Base-by-base conservation (phyloP, 2,797 vertebrate species). In the Varecia variegata region DNA sequence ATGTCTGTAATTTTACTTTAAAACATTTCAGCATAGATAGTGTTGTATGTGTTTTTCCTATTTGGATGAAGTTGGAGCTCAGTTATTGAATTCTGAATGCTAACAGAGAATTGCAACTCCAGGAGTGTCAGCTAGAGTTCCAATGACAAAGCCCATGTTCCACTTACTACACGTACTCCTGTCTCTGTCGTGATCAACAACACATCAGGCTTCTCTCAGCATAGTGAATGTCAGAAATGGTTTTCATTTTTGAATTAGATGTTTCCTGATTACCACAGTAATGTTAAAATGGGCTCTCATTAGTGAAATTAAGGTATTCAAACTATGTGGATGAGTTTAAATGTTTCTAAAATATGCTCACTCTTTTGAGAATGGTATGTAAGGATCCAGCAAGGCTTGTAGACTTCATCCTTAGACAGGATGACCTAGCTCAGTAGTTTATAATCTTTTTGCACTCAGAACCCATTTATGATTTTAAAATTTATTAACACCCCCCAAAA, bases 81-180 rank as follows among this genome's bases (percentile, higher is more conserved):
- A 79, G 7, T 92, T 71, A 30, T 10, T 56, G 32, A 77, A n/a
- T 77, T 86, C 43, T 35, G 40, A 82, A 21, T 90, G 82, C 15
- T 87, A 47, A 23, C 0, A 10, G 4, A 4, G 20, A 68, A 32
- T 47, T 18, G 32, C n/a, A 52, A 35, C 18, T 92, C 14, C 67
- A 71, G 58, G 32, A 35, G 45, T 47, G 0, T 40, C 40, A 58
- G 23, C 11, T 54, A 15, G 27, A 17, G 27, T 14, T 85, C 35
- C 45, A 17, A 15, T 4, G 62, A 50, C 43, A 27, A 52, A 77
- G 6, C 10, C 47, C 4, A 4, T 8, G 23, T 60, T 60, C 15
- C 21, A 0, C 2, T 25, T n/a, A 6, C 17, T 32, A 7, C 12
- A 54, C 5, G 1, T 1, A 1, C 11, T 76, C 21, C 54, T 2